Evolutionary conservation across 2,797 vertebrate species (phyloP).

Genomic region (Acropternis orthonyx): DNA sequence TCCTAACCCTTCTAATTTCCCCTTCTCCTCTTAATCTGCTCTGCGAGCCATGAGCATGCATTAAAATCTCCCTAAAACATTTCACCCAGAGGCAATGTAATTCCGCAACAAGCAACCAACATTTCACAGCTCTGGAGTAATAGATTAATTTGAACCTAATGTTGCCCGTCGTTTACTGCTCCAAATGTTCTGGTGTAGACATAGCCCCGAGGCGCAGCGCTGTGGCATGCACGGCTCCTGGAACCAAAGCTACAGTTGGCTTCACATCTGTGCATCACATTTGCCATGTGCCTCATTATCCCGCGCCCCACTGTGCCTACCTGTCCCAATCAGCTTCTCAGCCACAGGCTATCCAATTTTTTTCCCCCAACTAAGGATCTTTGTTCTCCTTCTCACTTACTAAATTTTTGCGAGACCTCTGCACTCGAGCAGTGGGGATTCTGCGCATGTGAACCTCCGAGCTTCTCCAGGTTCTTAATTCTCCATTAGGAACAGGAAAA

Average conservation of each 20-base stretch:
- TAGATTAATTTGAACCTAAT: conserved; percentile 88
- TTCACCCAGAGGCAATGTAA: conserved; percentile 84
- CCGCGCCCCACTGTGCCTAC: conserved; percentile 86
- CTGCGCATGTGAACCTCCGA: conserved; percentile 73
- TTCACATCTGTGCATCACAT: conserved; percentile 90
- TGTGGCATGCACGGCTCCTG: conserved; percentile 81
- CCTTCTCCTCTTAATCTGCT: conserved; percentile 86
- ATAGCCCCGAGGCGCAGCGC: conserved; percentile 81
- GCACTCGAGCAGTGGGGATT: conserved; percentile 80
- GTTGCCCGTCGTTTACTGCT: conserved; percentile 84
- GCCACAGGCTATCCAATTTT: conserved; percentile 84
- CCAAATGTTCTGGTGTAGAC: conserved; percentile 86
- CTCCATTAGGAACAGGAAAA: conserved; percentile 80
- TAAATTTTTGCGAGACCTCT: conserved; percentile 85
- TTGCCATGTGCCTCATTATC: conserved; percentile 85
- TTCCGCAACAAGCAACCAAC: conserved; percentile 85
- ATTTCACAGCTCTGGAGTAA: conserved; percentile 88
- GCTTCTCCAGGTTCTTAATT: conserved; percentile 79
- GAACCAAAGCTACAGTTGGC: conserved; percentile 83
- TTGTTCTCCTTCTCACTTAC: conserved; percentile 87
- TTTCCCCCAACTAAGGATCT: conserved; percentile 79
- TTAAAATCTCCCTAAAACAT: conserved; percentile 88
- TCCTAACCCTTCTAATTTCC: conserved; percentile 85
- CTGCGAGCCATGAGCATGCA: conserved; percentile 85
- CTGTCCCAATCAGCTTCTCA: conserved; percentile 85